Base-by-base conservation (phyloP, 2,888 invertebrate species). In the Drepanosiphum platanoidis region DNA sequence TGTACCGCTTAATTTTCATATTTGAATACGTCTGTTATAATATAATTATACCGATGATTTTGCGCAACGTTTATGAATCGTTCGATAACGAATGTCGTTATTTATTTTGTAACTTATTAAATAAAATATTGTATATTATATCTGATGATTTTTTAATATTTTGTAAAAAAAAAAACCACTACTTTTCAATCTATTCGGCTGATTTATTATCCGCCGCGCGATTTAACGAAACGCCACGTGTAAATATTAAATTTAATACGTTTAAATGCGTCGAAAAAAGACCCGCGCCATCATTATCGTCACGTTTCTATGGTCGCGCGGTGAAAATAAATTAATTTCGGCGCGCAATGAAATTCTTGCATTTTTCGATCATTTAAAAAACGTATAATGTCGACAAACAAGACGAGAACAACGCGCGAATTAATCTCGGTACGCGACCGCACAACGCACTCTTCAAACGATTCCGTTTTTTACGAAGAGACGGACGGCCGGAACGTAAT, bases 141-240 rank as follows among this genome's bases (percentile, higher is more conserved):
- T n/a, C n/a, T n/a, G 3, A 52, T 5, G 9, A 5, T 5, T 42
- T 42, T 42, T 42, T 42, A 8, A 42, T 9, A 8, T 42, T 8
- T 42, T 42, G 13, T 42, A 42, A 42, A n/a, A n/a, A n/a, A n/a
- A n/a, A n/a, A n/a, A n/a, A n/a, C 11, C 7, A 52, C 18, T 3
- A 22, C 22, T 22, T 52, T 52, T 52, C 52, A 18, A 52, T 52
- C 3, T 46, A 46, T 46, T 46, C 18, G 3, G 9, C 9, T 32
- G 11, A 15, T 30, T 18, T 46, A 46, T 72, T 72, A 13, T 5
- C 15, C 36, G n/a, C n/a, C n/a, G n/a, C n/a, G 32, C 58, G n/a
- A 36, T 52, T 52, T 34, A 36, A 75, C 13, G 7, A 75, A 75
- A n/a, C n/a, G n/a, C n/a, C n/a, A n/a, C n/a, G n/a, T n/a, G n/a